Evolutionary conservation across 2,888 invertebrate species (phyloP).

Genomic region (Agonopterix alstromeriana): DNA sequence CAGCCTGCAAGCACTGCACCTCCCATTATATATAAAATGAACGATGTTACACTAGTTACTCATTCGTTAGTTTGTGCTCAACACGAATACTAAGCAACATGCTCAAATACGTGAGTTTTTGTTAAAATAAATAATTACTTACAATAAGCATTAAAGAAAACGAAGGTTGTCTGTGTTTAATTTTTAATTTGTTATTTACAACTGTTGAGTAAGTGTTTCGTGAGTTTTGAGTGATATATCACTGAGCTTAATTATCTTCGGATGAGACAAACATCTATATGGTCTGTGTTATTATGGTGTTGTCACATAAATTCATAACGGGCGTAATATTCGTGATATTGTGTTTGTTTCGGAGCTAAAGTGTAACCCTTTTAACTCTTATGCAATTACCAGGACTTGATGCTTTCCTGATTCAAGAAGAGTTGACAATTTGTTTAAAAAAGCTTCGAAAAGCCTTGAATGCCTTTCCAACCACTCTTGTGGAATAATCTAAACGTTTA

Average conservation of each 20-base stretch:
- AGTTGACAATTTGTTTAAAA: too few species aligned
- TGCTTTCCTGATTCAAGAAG: too few species aligned
- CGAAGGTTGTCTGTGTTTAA: constrained; percentile 17
- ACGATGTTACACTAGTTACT: constrained; percentile 57
- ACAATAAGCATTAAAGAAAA: constrained; percentile 17
- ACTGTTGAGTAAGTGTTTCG: constrained; percentile 36
- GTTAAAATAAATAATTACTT: constrained; percentile 14
- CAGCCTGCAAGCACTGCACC: constrained; percentile 60
- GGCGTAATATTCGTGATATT: too few species aligned
- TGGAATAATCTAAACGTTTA: too few species aligned
- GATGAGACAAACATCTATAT: constrained; percentile 4
- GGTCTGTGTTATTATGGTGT: too few species aligned
- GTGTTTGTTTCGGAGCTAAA: too few species aligned
- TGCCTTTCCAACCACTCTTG: too few species aligned
- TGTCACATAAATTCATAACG: too few species aligned
- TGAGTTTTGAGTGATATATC: constrained; percentile 24
- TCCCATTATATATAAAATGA: constrained; percentile 67
- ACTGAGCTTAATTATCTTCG: constrained; percentile 16
- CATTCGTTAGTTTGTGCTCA: constrained; percentile 73
- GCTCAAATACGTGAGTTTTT: constrained; percentile 71
- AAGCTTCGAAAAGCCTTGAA: too few species aligned
- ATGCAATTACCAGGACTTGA: too few species aligned
- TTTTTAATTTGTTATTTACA: constrained; percentile 22
- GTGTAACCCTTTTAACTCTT: too few species aligned
- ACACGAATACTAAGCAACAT: constrained; percentile 65